Percentiles rank a stretch among this genome's conserved stretches.
Evolutionary conservation across 2,113 vertebrate genomes (phyloP).

Genomic region (Sylvietta virens): DNA sequence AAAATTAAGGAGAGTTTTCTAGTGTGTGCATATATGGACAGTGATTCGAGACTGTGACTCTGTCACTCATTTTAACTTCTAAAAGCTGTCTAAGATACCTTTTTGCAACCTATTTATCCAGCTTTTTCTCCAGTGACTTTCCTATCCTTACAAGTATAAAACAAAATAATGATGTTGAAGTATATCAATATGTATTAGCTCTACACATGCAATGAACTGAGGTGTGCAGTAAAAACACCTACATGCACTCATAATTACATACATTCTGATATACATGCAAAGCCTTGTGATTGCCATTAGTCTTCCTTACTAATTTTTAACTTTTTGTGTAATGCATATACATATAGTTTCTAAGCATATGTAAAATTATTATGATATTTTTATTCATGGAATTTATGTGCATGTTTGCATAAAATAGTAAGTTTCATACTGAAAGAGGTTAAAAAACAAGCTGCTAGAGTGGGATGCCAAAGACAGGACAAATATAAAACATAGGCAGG

Average conservation of each 20-base stretch:
- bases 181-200: not conserved
- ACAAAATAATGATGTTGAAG: not conserved
- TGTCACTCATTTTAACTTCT: not conserved
- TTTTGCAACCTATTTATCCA: not conserved
- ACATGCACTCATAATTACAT: not conserved
- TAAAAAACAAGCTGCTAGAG: not conserved
- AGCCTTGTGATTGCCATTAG: not conserved
- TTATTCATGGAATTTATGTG: not conserved
- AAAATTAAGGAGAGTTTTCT: conserved; percentile 2
- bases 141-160: not conserved
- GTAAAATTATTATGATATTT: not conserved
- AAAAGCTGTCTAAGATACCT: not conserved
- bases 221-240: not conserved
- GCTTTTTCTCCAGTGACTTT: not conserved
- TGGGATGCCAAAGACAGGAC: not conserved
- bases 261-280: not conserved
- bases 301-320: not conserved
- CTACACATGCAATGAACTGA: not conserved
- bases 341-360: not conserved
- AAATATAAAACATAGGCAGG: not conserved
- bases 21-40: not conserved
- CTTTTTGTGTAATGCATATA: not conserved
- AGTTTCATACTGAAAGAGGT: not conserved
- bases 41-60: not conserved
- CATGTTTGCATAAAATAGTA: not conserved